These are phyloP conservation scores for Siniperca undulata DNA, from an alignment of 2,797 vertebrate genomes.

Conservation along the genomic window DNA sequence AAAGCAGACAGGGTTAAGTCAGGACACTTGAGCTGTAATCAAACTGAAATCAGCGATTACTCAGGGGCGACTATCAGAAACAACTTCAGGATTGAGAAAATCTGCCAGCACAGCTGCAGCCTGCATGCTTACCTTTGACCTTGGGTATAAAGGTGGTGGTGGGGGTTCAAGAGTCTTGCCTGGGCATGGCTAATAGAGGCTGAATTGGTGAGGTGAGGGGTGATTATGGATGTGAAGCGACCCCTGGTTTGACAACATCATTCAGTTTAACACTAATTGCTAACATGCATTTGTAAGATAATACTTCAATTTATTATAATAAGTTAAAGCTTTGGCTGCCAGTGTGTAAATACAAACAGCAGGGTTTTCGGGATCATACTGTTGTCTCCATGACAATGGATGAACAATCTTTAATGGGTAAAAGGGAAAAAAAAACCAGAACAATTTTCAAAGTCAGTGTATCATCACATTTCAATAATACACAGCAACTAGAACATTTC, in stretches of 20 bases:
- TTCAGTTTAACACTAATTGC: conserved; percentile 16
- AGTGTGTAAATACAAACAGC: not conserved
- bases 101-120: conserved; percentile 43
- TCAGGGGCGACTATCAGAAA: conserved; percentile 32
- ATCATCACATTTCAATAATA: conserved; percentile 30
- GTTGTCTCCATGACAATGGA: not conserved
- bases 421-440: not conserved
- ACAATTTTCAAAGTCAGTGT: not conserved
- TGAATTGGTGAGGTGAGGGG: conserved; percentile 37
- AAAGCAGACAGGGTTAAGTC: conserved; percentile 43
- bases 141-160: conserved; percentile 21
- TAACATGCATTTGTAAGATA: conserved; percentile 22
- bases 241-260: conserved; percentile 28
- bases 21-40: conserved; percentile 56
- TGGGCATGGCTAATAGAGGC: conserved; percentile 41
- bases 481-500: conserved; percentile 6
- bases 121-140: conserved; percentile 63
- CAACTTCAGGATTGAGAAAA: conserved; percentile 33
- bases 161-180: conserved; percentile 20
- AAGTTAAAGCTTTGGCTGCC: not conserved
- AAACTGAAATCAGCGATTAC: conserved; percentile 49
- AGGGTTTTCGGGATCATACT: not conserved
- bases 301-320: not conserved
- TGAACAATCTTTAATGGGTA: not conserved
- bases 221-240: conserved; percentile 51